Base-by-base conservation (phyloP, 1,140 invertebrate genomes). In the Bombus breviceps region DNA sequence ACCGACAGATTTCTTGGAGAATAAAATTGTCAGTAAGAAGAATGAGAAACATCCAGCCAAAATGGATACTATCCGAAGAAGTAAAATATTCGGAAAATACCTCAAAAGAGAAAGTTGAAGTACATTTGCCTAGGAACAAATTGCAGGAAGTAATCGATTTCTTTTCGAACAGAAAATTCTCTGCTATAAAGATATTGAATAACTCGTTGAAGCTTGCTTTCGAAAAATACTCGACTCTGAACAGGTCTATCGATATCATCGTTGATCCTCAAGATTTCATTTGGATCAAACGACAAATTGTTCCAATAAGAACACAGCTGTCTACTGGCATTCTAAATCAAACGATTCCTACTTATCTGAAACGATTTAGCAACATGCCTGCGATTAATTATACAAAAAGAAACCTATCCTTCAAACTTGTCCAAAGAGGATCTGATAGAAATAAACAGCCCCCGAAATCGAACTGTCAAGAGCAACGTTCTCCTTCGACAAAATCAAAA, bases 1-100 rank as follows among this genome's bases (percentile, higher is more conserved):
- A 6, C 13, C 28, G 62, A 76, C 12, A 89, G 88, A 83, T 86
- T 15, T 71, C 57, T 10, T 43, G 69, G 43, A 72, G 72, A 28
- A 43, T 32, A 64, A 79, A 12, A 25, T 59, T 25, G 12, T 28
- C 62, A 39, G n/a, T 43, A 18, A 37, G 3, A 18, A 71, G 34
- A 13, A 47, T 72, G 12, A 76, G 34, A 15, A 62, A 53, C 3
- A 32, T 34, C 5, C 12, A 15, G 32, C 22, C 25, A 53, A 28
- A n/a, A 13, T 25, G 2, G 13, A 6, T 13, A 34, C n/a, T 34
- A 10, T 9, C n/a, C 9, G 25, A 34, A 15, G 18, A 32, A 32
- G 5, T 39, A 25, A 43, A 62, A 62, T 34, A 68, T 10, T 32
- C 18, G 13, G 32, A 66, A 32, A 69, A 64, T 22, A 41, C 15